Evolutionary conservation across 2,113 vertebrate species (phyloP), one percentile per base, ranked within the genome.

Genomic region (Rhinoptilus africanus): DNA sequence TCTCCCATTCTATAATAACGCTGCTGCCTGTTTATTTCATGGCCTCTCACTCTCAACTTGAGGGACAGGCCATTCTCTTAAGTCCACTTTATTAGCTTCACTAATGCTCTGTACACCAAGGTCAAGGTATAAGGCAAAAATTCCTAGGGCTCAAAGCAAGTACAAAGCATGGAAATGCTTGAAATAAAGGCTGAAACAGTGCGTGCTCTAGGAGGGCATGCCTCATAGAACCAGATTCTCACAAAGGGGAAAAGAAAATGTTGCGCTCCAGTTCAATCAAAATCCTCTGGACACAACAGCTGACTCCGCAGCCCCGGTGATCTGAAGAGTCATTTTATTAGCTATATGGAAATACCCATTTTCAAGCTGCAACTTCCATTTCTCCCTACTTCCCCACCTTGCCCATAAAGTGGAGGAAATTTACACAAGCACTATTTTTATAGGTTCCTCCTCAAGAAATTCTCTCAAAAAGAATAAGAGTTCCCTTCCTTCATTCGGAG

Each of bases 161-260:
- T 81, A 93, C 39, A 89, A 94, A 95, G 93, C 48, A 77, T 15
- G 27, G 77, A 94, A 97, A 88, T 41, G 87, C 64, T 92, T 89
- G 76, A 96, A 93, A 92, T 72, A 89, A 88, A 54, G 76, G n/a
- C 48, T 93, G 92, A 96, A 97, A 88, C 68, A 90, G 85, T 92
- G 91, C 74, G 27, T 90, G 83, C 68, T 95, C 41, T 60, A 94
- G 78, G 45, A 95, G 34, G 74, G 86, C 54, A 91, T 47, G 77
- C 68, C 93, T 95, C 95, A 93, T 95, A 96, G 80, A 92, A 32
- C 66, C 48, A 90, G 60, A 79, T 64, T 85, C 85, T 83, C 78
- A 96, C 78, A 94, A 90, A 92, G 67, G 35, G 48, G 59, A 37
- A 80, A 89, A 87, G 68, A 88, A 95, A 93, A 91, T 27, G 53